Percentiles rank a stretch among this genome's conserved stretches.
Evolutionary conservation across 2,888 invertebrate genomes (phyloP).

Genomic region (Drosophila villosipedis): DNA sequence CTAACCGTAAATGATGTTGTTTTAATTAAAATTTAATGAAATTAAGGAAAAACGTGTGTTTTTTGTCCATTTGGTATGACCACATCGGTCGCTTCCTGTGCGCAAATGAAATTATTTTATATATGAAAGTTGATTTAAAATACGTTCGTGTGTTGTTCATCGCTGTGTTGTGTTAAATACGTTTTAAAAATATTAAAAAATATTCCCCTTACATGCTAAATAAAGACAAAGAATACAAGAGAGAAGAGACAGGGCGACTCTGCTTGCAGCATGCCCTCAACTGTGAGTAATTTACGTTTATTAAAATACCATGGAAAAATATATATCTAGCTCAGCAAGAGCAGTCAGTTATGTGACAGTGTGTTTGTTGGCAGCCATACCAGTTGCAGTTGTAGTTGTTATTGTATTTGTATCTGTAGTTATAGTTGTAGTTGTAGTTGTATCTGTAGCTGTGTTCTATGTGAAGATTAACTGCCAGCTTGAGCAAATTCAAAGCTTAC

Average conservation of each 20-base stretch:
- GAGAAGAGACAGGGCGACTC: background rate
- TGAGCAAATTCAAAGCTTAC: constrained; percentile 45
- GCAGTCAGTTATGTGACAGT: constrained; percentile 10
- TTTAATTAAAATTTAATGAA: constrained; percentile 73
- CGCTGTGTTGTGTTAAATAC: constrained; percentile 35
- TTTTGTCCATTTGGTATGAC: constrained; percentile 47
- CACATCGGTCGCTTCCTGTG: constrained; percentile 14
- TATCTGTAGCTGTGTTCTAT: constrained; percentile 10
- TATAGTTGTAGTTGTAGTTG: background rate
- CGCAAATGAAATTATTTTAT: constrained; percentile 2
- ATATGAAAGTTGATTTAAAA: constrained; percentile 9
- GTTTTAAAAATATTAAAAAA: constrained; percentile 21
- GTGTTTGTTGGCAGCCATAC: background rate
- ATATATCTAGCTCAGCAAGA: constrained; percentile 7
- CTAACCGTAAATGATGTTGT: constrained; percentile 19
- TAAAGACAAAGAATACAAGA: constrained; percentile 6
- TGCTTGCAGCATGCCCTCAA: constrained; percentile 10
- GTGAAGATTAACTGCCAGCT: constrained; percentile 45
- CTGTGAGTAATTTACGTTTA: constrained; percentile 47
- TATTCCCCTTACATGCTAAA: constrained; percentile 5
- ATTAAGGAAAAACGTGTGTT: constrained; percentile 55
- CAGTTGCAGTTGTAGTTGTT: too few species aligned
- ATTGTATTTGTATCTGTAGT: too few species aligned
- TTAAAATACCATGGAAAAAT: constrained; percentile 47
- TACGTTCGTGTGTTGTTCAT: constrained; percentile 21